Evolutionary conservation across 1,140 invertebrate species (phyloP).

Genomic region (Leptopilina clavipes): DNA sequence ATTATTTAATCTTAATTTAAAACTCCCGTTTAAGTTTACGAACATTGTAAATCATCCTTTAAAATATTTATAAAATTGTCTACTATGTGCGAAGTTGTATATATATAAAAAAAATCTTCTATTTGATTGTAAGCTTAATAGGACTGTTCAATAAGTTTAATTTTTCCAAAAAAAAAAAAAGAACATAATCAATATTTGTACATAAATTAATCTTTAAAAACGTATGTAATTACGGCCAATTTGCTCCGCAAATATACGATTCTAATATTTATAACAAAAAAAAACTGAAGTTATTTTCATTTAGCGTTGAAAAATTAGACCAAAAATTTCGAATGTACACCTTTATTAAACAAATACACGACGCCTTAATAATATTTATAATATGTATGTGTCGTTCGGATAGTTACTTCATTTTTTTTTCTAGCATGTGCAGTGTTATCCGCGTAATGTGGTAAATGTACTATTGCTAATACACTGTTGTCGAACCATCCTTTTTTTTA

Average conservation of each 20-base stretch:
- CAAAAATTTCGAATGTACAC: constrained; percentile 73
- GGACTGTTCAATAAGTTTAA: constrained; percentile 46
- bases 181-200: constrained; percentile 41
- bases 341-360: constrained; percentile 77
- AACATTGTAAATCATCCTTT: neutral
- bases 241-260: constrained; percentile 47
- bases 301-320: neutral
- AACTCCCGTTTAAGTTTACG: neutral
- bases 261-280: constrained; percentile 50
- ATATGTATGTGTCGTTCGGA: constrained; percentile 70
- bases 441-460: constrained; percentile 60
- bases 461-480: constrained; percentile 68
- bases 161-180: constrained; percentile 30
- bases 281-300: neutral
- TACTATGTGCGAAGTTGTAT: neutral
- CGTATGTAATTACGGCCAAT: constrained; percentile 37
- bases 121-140: constrained; percentile 39
- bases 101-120: constrained; percentile 12
- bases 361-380: constrained; percentile 75
- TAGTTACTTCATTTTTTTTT: constrained; percentile 69
- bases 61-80: neutral
- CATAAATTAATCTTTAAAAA: constrained; percentile 44
- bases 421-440: constrained; percentile 74
- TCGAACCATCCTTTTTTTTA: constrained; percentile 63
- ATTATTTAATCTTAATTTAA: constrained; percentile 20